Conservation (phyloP, 2,113 vertebrate species). For the Rostratula benghalensis region DNA sequence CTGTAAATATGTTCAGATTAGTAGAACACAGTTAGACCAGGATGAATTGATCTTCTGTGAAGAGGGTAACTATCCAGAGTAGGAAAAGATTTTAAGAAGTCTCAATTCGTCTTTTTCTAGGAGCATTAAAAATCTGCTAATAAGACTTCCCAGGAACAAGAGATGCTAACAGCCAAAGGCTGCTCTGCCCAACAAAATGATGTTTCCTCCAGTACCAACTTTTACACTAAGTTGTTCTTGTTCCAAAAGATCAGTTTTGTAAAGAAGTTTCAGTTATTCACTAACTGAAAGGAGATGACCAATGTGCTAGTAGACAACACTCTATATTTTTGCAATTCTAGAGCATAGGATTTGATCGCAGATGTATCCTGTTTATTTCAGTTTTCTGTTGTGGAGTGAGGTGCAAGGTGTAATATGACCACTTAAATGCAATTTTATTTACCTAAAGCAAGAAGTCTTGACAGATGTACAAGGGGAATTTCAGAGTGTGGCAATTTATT, state of each 20-base stretch:
- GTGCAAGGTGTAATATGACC: not conserved
- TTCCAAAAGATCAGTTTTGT: not conserved
- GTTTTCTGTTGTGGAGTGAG: not conserved
- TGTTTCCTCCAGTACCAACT: not conserved
- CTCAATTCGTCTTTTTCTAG: not conserved
- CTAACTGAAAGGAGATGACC: not conserved
- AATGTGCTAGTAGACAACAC: not conserved
- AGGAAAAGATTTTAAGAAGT: not conserved
- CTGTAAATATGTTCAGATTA: not conserved
- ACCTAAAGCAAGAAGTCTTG: not conserved
- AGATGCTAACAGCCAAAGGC: not conserved
- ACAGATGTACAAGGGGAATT: not conserved
- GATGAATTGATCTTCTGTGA: not conserved
- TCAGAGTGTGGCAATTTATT: not conserved
- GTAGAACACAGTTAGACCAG: not conserved
- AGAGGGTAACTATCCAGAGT: not conserved
- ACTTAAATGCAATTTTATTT: not conserved
- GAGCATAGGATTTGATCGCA: not conserved
- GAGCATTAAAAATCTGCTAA: not conserved
- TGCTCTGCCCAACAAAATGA: not conserved
- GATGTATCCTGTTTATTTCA: not conserved
- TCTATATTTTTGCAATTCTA: not conserved
- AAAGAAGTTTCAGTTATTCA: not conserved
- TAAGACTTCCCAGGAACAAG: not conserved
- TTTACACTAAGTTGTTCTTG: not conserved